Base-by-base conservation (phyloP, 2,113 vertebrate genomes). In the Megaptera novaeangliae region DNA sequence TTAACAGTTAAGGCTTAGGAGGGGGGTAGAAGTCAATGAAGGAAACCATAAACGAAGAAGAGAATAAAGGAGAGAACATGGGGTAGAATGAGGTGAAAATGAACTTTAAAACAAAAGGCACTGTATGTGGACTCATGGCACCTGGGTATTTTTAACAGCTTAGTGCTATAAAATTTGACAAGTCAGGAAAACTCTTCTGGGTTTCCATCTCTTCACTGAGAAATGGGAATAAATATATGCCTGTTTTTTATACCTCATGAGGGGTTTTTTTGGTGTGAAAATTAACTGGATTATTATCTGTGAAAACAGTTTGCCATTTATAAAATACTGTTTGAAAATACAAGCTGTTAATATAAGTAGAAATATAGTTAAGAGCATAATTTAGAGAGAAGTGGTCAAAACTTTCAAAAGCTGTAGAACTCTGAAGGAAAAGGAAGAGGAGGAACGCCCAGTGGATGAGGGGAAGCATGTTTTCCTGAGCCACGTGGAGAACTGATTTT, bases 241-340 rank as follows among this genome's bases (percentile, higher is more conserved):
- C 41, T 74, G 1, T 49, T 93, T 86, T 71, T 44, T 52, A 52
- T 52, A 64, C 12, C 41, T 75, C 13, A n/a, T 7, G 68, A 72
- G 6, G 4, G 1, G 2, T 44, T 61, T 61, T 36, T 44, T 20
- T 44, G 18, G 25, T 63, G 15, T 91, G 41, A 87, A 92, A 91
- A 34, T 92, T 46, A 92, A 83, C 78, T 96, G 44, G 8, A 23
- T 84, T 77, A 41, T 80, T 90, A 34, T 68, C 31, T 94, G 17
- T 82, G 68, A 71, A 90, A 88, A 61, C 3, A 77, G 14, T 52
- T 93, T 93, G 36, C 9, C 93, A 89, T 64, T 88, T 25, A 31
- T 85, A 69, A 93, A 71, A 36, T 13, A 25, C 1, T 87, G 52
- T 49, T 6, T 59, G 41, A 92, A 97, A 86, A 74, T 18, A 23